Conservation (phyloP, 2,888 invertebrate genomes). For the Erebia palarica region DNA sequence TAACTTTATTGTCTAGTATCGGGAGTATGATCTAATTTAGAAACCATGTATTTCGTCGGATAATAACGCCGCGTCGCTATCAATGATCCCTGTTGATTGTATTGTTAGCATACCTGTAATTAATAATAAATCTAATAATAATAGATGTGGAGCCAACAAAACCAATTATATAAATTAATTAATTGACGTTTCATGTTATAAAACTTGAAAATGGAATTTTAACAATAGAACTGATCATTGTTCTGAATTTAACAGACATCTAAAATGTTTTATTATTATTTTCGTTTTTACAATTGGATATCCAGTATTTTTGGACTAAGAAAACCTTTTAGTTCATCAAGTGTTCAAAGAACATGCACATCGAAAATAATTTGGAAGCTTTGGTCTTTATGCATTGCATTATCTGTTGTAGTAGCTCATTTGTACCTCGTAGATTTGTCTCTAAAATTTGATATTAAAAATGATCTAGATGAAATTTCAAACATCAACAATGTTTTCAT, state of each 20-base stretch:
- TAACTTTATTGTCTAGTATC: not conserved
- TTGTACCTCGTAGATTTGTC: conserved; percentile 39
- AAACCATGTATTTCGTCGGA: not conserved
- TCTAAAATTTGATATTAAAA: conserved; percentile 41
- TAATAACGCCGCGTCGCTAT: not conserved
- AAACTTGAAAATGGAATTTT: not conserved
- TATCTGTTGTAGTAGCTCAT: conserved; percentile 39
- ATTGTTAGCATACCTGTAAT: not conserved
- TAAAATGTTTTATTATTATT: conserved; percentile 52
- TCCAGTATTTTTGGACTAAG: conserved; percentile 48
- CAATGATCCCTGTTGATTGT: not conserved
- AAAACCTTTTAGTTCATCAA: conserved; percentile 45
- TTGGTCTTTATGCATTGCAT: conserved; percentile 47
- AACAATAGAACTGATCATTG: not conserved
- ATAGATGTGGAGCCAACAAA: not conserved
- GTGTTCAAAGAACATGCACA: conserved; percentile 21
- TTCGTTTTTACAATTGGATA: conserved; percentile 47
- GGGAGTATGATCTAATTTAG: conserved; percentile 8
- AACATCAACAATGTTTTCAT: conserved; percentile 49
- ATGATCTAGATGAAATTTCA: conserved; percentile 46
- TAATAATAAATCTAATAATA: conserved; percentile 12
- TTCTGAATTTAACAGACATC: not conserved
- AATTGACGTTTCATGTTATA: not conserved
- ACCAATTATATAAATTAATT: not conserved
- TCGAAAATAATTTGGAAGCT: conserved; percentile 34